phyloP scores from a whole-genome alignment of 2,888 invertebrate genomes.

The Pachydiplax longipennis region DNA sequence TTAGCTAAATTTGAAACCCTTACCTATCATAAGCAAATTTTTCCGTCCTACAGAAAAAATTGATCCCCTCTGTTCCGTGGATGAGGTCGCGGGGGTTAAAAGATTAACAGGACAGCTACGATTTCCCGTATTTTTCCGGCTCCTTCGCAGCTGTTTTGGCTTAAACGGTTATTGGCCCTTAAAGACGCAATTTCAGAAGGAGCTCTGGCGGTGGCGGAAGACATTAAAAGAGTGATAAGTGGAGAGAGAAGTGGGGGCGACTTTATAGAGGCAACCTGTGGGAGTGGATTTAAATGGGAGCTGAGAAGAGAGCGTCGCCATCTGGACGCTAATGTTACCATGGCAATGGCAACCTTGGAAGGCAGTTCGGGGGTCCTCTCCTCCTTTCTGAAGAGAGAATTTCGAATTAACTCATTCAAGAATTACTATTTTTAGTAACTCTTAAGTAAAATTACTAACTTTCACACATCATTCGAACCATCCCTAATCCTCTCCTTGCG shows the following conservation, averaged over 20 bases:
- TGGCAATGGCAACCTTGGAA: background rate
- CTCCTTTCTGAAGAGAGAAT: too few relatives aligned
- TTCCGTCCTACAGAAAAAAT: too few relatives aligned
- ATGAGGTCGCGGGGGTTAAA: too few relatives aligned
- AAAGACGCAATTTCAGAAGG: background rate
- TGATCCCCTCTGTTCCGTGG: too few relatives aligned
- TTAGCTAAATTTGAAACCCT: too few relatives aligned
- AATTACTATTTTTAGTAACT: too few relatives aligned
- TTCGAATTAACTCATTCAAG: too few relatives aligned
- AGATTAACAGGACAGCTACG: too few relatives aligned
- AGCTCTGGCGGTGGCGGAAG: background rate
- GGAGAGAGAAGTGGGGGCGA: background rate
- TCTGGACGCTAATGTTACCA: background rate
- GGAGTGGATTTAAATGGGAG: conserved; percentile 32
- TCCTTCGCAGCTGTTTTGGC: background rate
- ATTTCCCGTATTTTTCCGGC: background rate
- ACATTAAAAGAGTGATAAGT: background rate
- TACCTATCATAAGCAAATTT: too few relatives aligned
- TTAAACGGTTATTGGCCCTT: conserved; percentile 10
- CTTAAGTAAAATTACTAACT: too few relatives aligned
- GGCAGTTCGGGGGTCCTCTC: background rate
- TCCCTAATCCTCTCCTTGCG: too few relatives aligned
- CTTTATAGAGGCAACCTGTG: conserved; percentile 43
- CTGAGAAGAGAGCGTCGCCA: background rate
- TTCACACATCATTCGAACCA: too few relatives aligned